A percentile compares a stretch with the other conserved stretches of the same genome.
Conservation (phyloP, 2,888 invertebrate species). For the Cosmorhoe ocellata region DNA sequence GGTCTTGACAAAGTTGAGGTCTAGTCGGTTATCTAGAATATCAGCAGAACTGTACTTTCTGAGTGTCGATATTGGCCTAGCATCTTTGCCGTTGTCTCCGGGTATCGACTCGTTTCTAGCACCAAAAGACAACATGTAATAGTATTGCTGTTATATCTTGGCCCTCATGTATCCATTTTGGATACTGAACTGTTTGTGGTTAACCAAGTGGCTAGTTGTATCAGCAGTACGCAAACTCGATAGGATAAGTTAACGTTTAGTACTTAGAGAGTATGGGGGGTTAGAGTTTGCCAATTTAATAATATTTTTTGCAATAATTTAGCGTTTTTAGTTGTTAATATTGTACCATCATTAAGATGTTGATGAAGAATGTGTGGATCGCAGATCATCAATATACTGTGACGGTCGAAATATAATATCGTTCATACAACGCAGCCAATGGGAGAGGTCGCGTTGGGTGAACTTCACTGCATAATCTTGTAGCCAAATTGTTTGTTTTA, state of each 20-base stretch:
- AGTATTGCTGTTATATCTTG: neutral
- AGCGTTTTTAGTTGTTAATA: constrained; percentile 44
- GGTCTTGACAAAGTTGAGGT: no score
- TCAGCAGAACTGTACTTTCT: constrained; percentile 23
- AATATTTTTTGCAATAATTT: constrained; percentile 60
- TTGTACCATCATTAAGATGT: neutral
- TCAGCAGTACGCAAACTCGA: constrained; percentile 29
- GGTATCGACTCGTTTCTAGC: constrained; percentile 22
- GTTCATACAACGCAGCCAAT: constrained; percentile 12
- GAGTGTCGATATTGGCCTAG: constrained; percentile 50
- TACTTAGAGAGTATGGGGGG: constrained; percentile 66
- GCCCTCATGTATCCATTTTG: neutral
- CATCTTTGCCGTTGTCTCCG: constrained; percentile 34
- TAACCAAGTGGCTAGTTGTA: neutral
- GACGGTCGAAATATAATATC: neutral
- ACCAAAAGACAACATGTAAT: constrained; percentile 26
- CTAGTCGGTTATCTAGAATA: no score
- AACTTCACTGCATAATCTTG: constrained; percentile 45
- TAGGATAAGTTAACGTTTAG: constrained; percentile 63
- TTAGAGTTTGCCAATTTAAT: constrained; percentile 53
- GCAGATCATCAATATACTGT: neutral
- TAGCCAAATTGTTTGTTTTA: constrained; percentile 54
- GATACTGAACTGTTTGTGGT: neutral
- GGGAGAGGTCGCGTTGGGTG: constrained; percentile 36
- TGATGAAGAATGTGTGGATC: no score